A percentile compares a stretch with the other conserved stretches of the same genome.
Conservation (phyloP, 2,888 invertebrate species). For the Phlogophora meticulosa region DNA sequence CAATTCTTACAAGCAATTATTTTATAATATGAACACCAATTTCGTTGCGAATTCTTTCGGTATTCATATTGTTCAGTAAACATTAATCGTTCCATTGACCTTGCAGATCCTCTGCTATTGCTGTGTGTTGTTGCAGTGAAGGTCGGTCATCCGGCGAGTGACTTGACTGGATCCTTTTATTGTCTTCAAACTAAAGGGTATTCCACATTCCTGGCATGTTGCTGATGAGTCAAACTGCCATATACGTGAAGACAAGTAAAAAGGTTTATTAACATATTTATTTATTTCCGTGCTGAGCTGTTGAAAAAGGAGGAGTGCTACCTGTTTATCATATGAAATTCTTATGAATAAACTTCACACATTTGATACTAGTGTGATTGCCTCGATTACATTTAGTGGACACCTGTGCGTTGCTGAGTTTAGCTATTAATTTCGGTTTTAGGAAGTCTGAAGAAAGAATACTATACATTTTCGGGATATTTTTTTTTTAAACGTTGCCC, state of each 20-base stretch:
- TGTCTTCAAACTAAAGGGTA: slow-evolving; percentile 54
- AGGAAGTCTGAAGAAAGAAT: too few relatives aligned
- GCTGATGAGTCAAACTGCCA: slow-evolving; percentile 32
- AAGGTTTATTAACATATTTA: slow-evolving; percentile 41
- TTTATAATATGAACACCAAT: slow-evolving; percentile 11
- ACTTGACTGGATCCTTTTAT: slow-evolving; percentile 43
- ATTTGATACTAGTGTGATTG: neutral
- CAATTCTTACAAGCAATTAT: neutral
- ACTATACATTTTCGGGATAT: too few relatives aligned
- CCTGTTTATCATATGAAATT: slow-evolving; percentile 19
- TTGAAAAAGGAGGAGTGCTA: slow-evolving; percentile 1
- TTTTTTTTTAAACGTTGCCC: too few relatives aligned
- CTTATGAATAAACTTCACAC: neutral
- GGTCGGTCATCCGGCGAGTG: slow-evolving; percentile 40
- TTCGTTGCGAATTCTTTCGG: slow-evolving; percentile 5
- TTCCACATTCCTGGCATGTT: slow-evolving; percentile 54
- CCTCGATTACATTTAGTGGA: neutral
- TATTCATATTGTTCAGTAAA: slow-evolving; percentile 27
- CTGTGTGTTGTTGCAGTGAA: too few relatives aligned
- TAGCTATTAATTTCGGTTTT: neutral
- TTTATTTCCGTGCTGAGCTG: slow-evolving; percentile 39
- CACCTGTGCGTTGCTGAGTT: neutral
- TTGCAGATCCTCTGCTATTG: slow-evolving; percentile 39
- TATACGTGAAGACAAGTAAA: slow-evolving; percentile 1
- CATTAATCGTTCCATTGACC: slow-evolving; percentile 29